Evolutionary conservation across 2,113 vertebrate species (phyloP), one percentile per base, ranked within the genome.

Genomic region (Ibidorhyncha struthersii): DNA sequence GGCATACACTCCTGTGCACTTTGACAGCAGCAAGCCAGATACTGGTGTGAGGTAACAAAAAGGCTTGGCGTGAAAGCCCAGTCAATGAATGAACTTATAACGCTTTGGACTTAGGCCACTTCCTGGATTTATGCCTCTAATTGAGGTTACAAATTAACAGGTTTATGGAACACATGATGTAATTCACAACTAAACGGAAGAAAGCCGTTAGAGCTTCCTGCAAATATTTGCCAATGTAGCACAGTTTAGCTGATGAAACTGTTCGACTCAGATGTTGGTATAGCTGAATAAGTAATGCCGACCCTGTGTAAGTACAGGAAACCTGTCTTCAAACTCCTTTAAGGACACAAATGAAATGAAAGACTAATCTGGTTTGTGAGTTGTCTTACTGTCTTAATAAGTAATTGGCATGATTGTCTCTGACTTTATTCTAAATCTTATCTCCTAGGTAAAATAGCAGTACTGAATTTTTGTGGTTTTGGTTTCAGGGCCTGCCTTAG

Each of bases 401-500:
- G 52, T 56, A 91, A 97, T 96, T 96, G 96, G 93, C 96, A 5
- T 53, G 70, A 62, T 77, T 82, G 34, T 90, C 66, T 95, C 69
- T 85, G 94, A 84, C 86, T 95, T 93, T 14, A 74, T 74, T 58
- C 91, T 89, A 91, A 94, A 65, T 76, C 77, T 82, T 71, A 70
- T 3, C 49, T 91, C 96, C 58, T 82, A 80, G 92, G 96, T 96
- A 52, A 93, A 93, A 88, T 16, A 88, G 1, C 87, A 61, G 4
- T 16, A n/a, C 50, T 40, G 94, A 43, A 38, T 86, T 73, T 53
- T 49, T 88, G 45, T 82, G 62, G 62, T 94, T 94, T 90, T 65
- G 95, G 96, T 92, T 97, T 73, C 92, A 94, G 93, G 96, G 96
- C 87, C 84, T 91, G 90, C 90, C 95, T 93, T 93, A 97, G 91